A percentile compares a stretch with the other conserved stretches of the same genome.
These are phyloP conservation scores for Nesometra sesokonis DNA, from an alignment of 35 echinoderm and acorn worm species.

Conservation along the genomic window DNA sequence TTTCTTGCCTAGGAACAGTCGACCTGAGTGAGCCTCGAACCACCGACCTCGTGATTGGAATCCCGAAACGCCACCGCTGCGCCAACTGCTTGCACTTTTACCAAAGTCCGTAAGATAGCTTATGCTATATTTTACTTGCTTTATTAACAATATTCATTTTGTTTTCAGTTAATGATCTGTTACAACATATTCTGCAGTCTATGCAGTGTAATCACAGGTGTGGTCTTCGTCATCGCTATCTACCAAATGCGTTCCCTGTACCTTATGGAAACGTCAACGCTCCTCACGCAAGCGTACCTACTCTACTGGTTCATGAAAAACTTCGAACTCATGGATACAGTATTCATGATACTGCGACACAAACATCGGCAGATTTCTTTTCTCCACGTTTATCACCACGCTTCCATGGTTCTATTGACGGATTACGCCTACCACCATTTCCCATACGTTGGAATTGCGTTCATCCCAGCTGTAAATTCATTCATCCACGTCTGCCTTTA, in stretches of 20 bases:
- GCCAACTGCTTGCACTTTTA: no score
- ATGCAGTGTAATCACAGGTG: neutral
- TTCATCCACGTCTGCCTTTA: conserved; percentile 3
- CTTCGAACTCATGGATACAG: conserved; percentile 7
- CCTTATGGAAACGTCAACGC: neutral
- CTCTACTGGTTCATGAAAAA: neutral
- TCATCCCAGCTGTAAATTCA: neutral
- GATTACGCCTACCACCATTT: neutral
- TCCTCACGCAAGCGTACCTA: neutral
- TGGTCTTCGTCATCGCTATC: neutral
- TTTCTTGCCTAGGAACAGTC: no score
- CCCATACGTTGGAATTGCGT: neutral
- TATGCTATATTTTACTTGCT: no score
- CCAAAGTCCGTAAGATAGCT: no score
- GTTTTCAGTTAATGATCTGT: neutral
- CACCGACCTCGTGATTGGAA: no score
- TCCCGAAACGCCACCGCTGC: no score
- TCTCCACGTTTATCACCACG: conserved; percentile 7
- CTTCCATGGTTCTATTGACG: neutral
- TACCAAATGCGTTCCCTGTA: neutral
- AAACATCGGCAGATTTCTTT: neutral
- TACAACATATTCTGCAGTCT: neutral
- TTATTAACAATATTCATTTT: neutral
- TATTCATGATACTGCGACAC: conserved; percentile 12
- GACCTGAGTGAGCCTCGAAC: no score